These are phyloP conservation scores for Nestor notabilis DNA, from an alignment of 2,113 vertebrate genomes.

Conservation along the genomic window DNA sequence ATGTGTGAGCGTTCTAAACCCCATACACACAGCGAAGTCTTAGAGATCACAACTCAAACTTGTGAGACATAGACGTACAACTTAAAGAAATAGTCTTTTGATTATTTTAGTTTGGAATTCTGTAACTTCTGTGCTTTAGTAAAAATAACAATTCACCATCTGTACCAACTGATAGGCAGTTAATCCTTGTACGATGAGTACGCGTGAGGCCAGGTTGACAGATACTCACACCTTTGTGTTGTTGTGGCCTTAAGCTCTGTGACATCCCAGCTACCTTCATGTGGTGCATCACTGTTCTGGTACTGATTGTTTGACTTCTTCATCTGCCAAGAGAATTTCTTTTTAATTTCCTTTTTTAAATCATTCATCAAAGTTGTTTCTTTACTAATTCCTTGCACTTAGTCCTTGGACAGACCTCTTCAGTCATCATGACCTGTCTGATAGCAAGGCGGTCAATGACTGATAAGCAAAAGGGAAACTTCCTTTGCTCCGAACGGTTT, in stretches of 20 bases:
- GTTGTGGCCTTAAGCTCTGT: background rate
- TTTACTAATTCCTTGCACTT: fast-evolving
- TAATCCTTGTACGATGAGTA: background rate
- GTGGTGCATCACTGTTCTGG: background rate
- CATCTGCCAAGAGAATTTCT: background rate
- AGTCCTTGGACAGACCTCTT: background rate
- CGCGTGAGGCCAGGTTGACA: fast-evolving
- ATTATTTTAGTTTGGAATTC: background rate
- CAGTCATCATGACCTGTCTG: background rate
- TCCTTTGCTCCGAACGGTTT: background rate
- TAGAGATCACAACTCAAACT: background rate
- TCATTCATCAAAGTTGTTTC: background rate
- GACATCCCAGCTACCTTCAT: background rate
- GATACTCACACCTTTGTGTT: background rate
- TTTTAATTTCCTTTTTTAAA: background rate
- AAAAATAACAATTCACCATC: background rate
- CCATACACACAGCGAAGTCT: fast-evolving
- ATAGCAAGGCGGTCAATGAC: background rate
- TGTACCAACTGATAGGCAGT: background rate
- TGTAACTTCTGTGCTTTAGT: background rate
- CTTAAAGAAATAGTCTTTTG: background rate
- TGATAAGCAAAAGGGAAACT: background rate
- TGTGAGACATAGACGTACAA: background rate
- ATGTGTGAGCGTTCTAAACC: background rate
- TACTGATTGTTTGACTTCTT: background rate